These are phyloP conservation scores for Alfaro cultratus DNA, from an alignment of 2,797 vertebrate species.

Conservation along the genomic window DNA sequence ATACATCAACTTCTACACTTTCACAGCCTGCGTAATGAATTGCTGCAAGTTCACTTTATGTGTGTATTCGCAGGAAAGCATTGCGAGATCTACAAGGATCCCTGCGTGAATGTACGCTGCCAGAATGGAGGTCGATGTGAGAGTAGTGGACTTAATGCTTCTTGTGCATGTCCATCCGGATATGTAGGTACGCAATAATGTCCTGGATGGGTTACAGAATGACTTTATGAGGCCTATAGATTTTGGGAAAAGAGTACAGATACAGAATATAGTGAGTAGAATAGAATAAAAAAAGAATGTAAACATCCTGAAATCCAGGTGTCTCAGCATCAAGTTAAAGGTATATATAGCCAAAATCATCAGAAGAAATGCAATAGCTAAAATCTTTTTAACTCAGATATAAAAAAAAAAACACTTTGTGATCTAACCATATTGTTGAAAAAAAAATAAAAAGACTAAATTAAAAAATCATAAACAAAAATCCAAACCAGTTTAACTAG, in stretches of 20 bases:
- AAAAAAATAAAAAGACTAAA: neutral
- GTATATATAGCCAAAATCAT: neutral
- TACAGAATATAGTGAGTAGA: neutral
- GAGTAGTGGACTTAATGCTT: constrained; percentile 86
- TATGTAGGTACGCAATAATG: constrained; percentile 85
- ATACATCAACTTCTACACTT: neutral
- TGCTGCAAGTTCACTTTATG: neutral
- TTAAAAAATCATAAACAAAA: neutral
- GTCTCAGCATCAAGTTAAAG: neutral
- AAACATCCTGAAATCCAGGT: neutral
- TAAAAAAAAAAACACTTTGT: neutral
- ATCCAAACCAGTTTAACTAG: neutral
- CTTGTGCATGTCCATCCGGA: constrained; percentile 89
- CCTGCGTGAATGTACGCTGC: constrained; percentile 90
- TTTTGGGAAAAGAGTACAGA: no score
- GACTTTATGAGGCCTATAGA: neutral
- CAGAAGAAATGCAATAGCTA: neutral
- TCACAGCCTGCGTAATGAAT: neutral
- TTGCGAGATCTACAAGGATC: constrained; percentile 95
- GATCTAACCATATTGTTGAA: neutral
- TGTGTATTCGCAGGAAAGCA: constrained; percentile 83
- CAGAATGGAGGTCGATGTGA: constrained; percentile 93
- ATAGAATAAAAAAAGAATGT: neutral
- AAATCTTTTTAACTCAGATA: neutral
- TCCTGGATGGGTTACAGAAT: neutral